phyloP scores from a whole-genome alignment of 2,113 vertebrate species.

The Eublepharis macularius region DNA sequence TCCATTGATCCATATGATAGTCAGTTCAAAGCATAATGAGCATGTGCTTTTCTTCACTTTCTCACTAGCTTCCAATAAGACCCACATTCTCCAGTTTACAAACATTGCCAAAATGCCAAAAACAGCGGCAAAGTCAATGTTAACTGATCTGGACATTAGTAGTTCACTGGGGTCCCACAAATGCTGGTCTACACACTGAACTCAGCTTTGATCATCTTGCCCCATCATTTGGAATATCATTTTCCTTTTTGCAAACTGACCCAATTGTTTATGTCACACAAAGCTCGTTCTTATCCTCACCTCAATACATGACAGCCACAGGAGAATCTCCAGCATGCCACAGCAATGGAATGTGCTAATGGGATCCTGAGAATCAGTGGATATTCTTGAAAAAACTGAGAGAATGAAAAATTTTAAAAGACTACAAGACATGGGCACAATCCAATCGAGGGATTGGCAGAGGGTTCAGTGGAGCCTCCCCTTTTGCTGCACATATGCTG shows the following conservation, averaged over 20 bases:
- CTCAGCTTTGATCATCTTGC: background rate
- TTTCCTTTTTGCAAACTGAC: background rate
- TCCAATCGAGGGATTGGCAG: background rate
- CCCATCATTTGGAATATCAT: background rate
- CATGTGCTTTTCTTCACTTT: background rate
- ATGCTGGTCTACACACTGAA: background rate
- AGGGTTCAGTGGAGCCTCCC: background rate
- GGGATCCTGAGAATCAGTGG: background rate
- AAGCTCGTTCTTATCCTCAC: too few relatives aligned
- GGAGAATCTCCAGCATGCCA: background rate
- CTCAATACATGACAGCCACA: background rate
- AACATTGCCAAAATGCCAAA: background rate
- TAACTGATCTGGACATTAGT: background rate
- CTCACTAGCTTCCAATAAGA: background rate
- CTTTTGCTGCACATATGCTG: background rate
- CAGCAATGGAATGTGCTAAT: background rate
- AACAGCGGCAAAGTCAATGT: too few relatives aligned
- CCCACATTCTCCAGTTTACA: background rate
- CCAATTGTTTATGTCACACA: background rate
- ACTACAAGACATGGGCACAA: background rate
- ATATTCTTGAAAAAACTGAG: background rate
- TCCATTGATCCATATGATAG: too few relatives aligned
- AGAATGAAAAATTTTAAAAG: background rate
- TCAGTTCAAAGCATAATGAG: too few relatives aligned
- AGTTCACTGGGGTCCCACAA: background rate